Conservation (phyloP, 2,888 invertebrate species). For the Drosophila pegasa region DNA sequence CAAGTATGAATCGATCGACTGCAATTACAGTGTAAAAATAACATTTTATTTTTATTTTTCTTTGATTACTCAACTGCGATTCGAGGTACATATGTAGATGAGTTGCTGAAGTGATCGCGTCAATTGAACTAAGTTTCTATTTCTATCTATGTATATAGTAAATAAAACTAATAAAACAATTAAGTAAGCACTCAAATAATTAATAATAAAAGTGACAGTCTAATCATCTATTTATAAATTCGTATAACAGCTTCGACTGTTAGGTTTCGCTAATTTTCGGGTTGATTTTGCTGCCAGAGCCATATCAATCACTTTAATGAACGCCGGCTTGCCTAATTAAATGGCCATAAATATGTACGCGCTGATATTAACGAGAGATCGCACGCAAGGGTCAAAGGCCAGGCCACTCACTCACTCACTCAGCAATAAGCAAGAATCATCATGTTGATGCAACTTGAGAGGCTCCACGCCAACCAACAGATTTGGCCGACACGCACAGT, state of each 20-base stretch:
- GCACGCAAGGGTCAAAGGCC: slow-evolving; percentile 34
- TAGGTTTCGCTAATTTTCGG: slow-evolving; percentile 9
- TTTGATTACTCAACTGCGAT: not conserved
- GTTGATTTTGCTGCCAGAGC: not conserved
- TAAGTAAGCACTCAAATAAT: not conserved
- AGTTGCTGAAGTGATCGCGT: not conserved
- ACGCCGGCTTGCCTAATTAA: slow-evolving; percentile 56
- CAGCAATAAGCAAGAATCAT: slow-evolving; percentile 48
- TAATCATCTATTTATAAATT: not conserved
- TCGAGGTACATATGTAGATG: not conserved
- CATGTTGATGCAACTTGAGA: slow-evolving; percentile 40
- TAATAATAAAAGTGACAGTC: not conserved
- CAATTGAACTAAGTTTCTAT: not conserved
- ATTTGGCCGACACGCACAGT: slow-evolving; percentile 21
- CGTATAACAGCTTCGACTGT: not conserved
- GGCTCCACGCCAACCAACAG: slow-evolving; percentile 11
- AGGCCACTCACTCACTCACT: slow-evolving; percentile 17
- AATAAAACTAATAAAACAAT: not conserved
- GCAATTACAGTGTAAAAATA: slow-evolving; percentile 4
- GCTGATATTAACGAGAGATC: slow-evolving; percentile 46
- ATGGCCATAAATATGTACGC: slow-evolving; percentile 51
- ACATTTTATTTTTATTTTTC: not conserved
- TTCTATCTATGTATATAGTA: not conserved
- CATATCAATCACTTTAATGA: slow-evolving; percentile 62
- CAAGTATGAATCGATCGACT: slow-evolving; percentile 3